Conservation (phyloP, 2,888 invertebrate species). For the Erebia epiphron region DNA sequence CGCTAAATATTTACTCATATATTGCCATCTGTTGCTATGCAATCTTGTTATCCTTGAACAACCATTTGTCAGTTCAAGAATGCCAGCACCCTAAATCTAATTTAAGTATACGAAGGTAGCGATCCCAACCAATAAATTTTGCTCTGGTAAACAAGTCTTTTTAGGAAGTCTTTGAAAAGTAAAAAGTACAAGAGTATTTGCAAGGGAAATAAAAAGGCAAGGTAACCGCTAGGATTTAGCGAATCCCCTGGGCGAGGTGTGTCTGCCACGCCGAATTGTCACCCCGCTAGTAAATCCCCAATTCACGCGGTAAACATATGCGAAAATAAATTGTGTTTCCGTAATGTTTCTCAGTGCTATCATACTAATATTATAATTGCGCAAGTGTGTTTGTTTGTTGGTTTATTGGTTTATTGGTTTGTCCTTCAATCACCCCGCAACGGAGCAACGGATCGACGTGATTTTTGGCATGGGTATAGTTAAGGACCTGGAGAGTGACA, state of each 20-base stretch:
- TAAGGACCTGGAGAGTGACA: too few species aligned
- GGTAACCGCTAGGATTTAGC: slow-evolving; percentile 73
- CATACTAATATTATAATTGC: too few species aligned
- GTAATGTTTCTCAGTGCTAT: neutral
- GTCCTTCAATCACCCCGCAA: too few species aligned
- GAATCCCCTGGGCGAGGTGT: slow-evolving; percentile 61
- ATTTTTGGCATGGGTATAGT: too few species aligned
- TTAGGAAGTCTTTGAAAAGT: slow-evolving; percentile 12
- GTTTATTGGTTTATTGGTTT: too few species aligned
- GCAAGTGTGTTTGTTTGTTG: too few species aligned
- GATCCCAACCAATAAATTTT: slow-evolving; percentile 8
- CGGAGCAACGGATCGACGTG: too few species aligned
- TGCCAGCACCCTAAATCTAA: slow-evolving; percentile 1
- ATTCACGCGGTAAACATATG: slow-evolving; percentile 37
- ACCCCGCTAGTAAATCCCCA: slow-evolving; percentile 52
- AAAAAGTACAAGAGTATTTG: slow-evolving; percentile 18
- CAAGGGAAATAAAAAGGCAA: slow-evolving; percentile 60
- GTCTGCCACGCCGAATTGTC: slow-evolving; percentile 61
- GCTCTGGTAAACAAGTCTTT: slow-evolving; percentile 1
- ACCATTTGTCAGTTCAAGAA: neutral
- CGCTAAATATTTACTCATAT: neutral
- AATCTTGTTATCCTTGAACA: neutral
- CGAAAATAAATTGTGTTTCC: slow-evolving; percentile 36
- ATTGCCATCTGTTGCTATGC: neutral
- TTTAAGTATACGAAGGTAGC: neutral